Evolutionary conservation across 2,888 invertebrate species (phyloP), one percentile per base, ranked within the genome.

Genomic region (Salticus scenicus): DNA sequence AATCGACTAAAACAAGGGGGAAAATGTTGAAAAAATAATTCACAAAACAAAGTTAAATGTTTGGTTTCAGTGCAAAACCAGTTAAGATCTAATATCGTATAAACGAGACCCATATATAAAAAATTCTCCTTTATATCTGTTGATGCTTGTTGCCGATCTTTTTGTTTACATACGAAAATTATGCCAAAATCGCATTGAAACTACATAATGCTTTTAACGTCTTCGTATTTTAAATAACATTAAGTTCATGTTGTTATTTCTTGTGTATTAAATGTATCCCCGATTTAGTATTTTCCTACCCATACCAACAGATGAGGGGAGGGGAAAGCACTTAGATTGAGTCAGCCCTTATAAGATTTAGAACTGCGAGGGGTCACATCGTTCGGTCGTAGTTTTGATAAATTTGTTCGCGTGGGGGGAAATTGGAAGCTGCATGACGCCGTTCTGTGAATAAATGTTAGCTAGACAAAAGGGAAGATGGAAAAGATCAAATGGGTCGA

Each of bases 331-430:
- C 47, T 47, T 47, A 77, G 76, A 77, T 83, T 83, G 83, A 83
- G 83, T 83, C 76, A 82, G 67, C 63, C 42, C 17, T 14, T 28
- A 51, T 33, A 28, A 31, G 82, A 71, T 37, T 57, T 30, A 17
- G 42, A 83, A 31, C 74, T 64, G 74, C 41, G 24, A 30, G 41
- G 63, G 66, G 51, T 51, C 72, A 42, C 47, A n/a, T 67, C 66
- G 67, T 66, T 84, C 74, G 77, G 78, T 84, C 84, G 78, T 77
- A 76, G 76, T 71, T 76, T 72, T 83, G 82, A 83, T 83, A 76
- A 83, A 83, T 83, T 67, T 47, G 42, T 47, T 47, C 17, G 47
- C 8, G 7, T 37, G 47, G 17, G 47, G 8, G 47, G 2, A 17
- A 2, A 47, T 7, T 5, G 47, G 17, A 47, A 47, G 47, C 17